Evolutionary conservation across 2,113 vertebrate genomes (phyloP).

Genomic region (Regulus satrapa): DNA sequence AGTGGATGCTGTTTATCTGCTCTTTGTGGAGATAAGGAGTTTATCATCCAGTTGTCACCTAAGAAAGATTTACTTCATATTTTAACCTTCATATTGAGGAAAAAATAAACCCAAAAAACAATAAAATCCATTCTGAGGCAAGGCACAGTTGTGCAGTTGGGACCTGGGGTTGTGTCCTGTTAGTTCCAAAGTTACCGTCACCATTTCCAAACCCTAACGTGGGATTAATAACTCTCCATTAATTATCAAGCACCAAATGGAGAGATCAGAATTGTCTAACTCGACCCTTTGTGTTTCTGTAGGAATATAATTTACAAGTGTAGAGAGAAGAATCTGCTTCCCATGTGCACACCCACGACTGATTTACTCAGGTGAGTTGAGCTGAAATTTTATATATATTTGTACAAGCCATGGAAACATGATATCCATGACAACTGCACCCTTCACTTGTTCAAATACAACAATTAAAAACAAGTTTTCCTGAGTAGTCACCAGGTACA

Average conservation of each 20-base stretch:
- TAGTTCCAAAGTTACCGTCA: not conserved
- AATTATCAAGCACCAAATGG: not conserved
- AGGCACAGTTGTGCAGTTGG: not conserved
- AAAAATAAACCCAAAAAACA: not conserved
- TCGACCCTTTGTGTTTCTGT: accelerated
- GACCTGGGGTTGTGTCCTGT: not conserved
- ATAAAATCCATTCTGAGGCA: not conserved
- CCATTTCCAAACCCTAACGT: not conserved
- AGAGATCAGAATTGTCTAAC: not conserved
- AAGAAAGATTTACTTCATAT: not conserved
- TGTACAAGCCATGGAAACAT: not conserved
- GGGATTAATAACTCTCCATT: not conserved
- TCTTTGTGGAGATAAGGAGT: not conserved
- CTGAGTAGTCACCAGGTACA: not conserved
- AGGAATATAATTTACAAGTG: not conserved
- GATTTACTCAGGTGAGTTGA: not conserved
- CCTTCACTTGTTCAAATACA: not conserved
- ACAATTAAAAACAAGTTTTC: not conserved
- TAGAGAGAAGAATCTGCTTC: not conserved
- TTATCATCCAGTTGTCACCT: not conserved
- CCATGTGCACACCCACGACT: not conserved
- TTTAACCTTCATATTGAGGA: not conserved
- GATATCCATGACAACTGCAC: not conserved
- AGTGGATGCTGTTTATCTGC: not conserved
- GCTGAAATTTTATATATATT: not conserved